phyloP scores from a whole-genome alignment of 2,888 invertebrate species.

The Lycia hirtaria region DNA sequence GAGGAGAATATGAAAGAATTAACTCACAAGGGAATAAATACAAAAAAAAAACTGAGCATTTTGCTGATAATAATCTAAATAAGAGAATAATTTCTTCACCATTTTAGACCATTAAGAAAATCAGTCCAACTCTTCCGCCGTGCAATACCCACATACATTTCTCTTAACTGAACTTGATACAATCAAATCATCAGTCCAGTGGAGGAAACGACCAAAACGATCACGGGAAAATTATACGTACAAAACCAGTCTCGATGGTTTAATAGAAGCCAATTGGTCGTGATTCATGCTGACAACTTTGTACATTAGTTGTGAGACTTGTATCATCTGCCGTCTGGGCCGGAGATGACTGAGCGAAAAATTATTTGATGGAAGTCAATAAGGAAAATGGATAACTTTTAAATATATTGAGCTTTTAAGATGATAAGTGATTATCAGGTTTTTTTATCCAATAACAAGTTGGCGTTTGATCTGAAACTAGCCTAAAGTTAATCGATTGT shows the following conservation, averaged over 20 bases:
- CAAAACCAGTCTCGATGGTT: constrained; percentile 23
- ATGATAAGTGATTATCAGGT: not conserved
- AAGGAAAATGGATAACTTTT: constrained; percentile 6
- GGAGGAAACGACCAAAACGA: constrained; percentile 8
- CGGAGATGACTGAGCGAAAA: constrained; percentile 10
- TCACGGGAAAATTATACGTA: constrained; percentile 6
- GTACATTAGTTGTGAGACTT: constrained; percentile 24
- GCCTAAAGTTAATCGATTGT: too few species aligned
- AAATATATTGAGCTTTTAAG: not conserved
- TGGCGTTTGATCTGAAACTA: too few species aligned
- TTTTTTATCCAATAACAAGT: too few species aligned
- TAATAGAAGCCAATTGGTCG: constrained; percentile 24
- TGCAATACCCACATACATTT: not conserved
- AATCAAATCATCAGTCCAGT: constrained; percentile 11
- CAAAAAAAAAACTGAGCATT: too few species aligned
- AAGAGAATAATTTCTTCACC: not conserved
- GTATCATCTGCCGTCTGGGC: not conserved
- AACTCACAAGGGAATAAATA: too few species aligned
- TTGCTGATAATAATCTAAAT: too few species aligned
- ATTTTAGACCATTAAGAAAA: not conserved
- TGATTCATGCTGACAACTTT: constrained; percentile 27
- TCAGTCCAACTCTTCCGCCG: not conserved
- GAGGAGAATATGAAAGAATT: too few species aligned
- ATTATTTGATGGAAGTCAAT: constrained; percentile 6
- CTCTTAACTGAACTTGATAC: not conserved